These are phyloP conservation scores for Stichodactyla mertensii DNA, from an alignment of 64 coral and sea anemone genomes.

Conservation along the genomic window DNA sequence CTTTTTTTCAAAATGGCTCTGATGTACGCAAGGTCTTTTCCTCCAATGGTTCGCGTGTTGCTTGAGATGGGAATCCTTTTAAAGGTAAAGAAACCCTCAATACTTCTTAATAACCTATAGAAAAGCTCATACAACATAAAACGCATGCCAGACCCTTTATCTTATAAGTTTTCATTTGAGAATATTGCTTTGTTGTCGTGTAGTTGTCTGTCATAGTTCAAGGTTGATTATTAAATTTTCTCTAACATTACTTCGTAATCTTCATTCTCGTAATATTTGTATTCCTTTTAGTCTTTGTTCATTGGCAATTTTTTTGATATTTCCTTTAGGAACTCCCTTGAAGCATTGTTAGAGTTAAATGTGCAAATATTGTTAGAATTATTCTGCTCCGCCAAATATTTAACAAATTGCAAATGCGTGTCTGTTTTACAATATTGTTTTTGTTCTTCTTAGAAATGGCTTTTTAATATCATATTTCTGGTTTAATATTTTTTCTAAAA, in stretches of 20 bases:
- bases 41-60: slow-evolving; percentile 74
- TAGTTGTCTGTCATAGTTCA: neutral
- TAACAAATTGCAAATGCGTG: neutral
- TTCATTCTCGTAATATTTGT: neutral
- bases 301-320: neutral
- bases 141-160: neutral
- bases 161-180: neutral
- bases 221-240: neutral
- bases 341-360: neutral
- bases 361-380: neutral
- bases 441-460: neutral
- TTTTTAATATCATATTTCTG: neutral
- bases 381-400: neutral
- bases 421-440: no score
- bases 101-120: neutral
- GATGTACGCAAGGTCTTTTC: slow-evolving; percentile 92
- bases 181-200: neutral
- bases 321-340: neutral
- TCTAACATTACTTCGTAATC: neutral
- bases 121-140: neutral
- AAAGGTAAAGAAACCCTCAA: slow-evolving; percentile 51
- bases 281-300: neutral
- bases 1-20: slow-evolving; percentile 99
- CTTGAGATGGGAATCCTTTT: slow-evolving; percentile 87
- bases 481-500: neutral